Percentiles rank a stretch among this genome's conserved stretches.
Conservation (phyloP, 1,140 invertebrate genomes). For the Schlechtendalia chinensis region DNA sequence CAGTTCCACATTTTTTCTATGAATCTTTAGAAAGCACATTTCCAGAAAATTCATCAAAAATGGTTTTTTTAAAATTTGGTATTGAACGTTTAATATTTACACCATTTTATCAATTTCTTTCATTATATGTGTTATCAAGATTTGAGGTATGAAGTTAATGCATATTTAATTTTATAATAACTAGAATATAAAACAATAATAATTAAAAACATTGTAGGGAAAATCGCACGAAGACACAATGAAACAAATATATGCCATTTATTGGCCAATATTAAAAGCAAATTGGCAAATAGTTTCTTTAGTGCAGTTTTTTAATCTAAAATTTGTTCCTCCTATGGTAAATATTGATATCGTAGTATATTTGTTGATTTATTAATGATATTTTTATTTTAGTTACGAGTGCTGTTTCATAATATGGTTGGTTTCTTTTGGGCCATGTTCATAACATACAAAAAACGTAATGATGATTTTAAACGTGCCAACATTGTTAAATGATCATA, state of each 20-base stretch:
- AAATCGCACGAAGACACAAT: conserved; percentile 64
- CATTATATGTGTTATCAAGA: conserved; percentile 66
- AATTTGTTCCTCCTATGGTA: conserved; percentile 71
- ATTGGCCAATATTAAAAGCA: conserved; percentile 63
- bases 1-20: conserved; percentile 72
- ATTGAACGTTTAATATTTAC: conserved; percentile 69
- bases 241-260: conserved; percentile 63
- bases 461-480: conserved; percentile 37
- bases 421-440: conserved; percentile 52
- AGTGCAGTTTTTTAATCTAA: conserved; percentile 69
- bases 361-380: not conserved
- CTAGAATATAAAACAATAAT: not conserved
- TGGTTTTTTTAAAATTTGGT: conserved; percentile 61
- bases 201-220: conserved; percentile 56
- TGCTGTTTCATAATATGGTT: conserved; percentile 51
- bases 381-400: conserved; percentile 51
- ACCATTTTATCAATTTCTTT: conserved; percentile 68
- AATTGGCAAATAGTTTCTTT: conserved; percentile 73
- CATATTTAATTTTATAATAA: not conserved
- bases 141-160: conserved; percentile 61
- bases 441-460: conserved; percentile 49
- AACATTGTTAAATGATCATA: conserved; percentile 43
- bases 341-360: conserved; percentile 52
- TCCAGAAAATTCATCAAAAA: conserved; percentile 58
- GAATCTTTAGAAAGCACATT: conserved; percentile 60